Evolutionary conservation across 2,888 invertebrate genomes (phyloP).

Genomic region (Drosophila rellima): DNA sequence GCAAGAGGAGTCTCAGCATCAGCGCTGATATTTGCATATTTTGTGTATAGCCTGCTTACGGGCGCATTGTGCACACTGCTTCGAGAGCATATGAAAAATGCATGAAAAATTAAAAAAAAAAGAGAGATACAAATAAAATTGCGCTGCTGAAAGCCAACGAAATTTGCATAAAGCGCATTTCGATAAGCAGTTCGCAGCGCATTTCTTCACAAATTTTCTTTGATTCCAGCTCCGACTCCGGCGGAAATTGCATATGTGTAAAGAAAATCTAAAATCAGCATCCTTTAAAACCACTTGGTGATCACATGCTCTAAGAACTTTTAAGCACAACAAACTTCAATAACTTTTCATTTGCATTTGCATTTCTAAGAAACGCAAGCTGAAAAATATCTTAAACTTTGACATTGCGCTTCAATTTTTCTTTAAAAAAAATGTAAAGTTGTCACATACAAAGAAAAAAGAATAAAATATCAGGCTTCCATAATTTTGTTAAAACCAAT

Average conservation of each 20-base stretch:
- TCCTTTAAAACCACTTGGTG: neutral
- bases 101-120: neutral
- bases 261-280: neutral
- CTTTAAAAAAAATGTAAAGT: neutral
- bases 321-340: neutral
- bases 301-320: neutral
- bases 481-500: neutral
- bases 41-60: conserved; percentile 62
- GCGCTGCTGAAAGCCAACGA: neutral
- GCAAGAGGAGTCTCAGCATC: conserved; percentile 9
- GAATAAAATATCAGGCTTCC: neutral
- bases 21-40: conserved; percentile 67
- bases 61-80: conserved; percentile 73
- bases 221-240: neutral
- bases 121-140: neutral
- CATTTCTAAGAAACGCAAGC: neutral
- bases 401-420: neutral
- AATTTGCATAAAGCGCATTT: conserved; percentile 16
- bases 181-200: conserved; percentile 6
- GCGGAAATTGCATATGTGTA: neutral
- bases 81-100: conserved; percentile 21
- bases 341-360: neutral
- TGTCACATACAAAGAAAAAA: neutral
- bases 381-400: neutral
- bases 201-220: neutral